Evolutionary conservation across 2,113 vertebrate species (phyloP).

Genomic region (Microcebus ravelobensis): DNA sequence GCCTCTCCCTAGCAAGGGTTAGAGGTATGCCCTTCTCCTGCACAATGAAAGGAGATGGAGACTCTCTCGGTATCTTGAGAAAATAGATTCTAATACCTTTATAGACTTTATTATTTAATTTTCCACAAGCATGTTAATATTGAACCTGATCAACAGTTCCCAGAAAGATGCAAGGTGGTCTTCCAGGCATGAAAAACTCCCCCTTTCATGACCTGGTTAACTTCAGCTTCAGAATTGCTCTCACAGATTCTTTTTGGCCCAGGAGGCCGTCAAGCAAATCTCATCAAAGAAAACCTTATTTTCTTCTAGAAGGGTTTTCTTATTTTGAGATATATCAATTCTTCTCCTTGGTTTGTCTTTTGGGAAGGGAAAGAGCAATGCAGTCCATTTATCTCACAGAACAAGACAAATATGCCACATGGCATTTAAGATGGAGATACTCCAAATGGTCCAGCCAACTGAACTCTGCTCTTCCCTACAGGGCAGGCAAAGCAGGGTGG

Average conservation of each 20-base stretch:
- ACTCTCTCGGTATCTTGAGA: not conserved
- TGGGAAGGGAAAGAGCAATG: not conserved
- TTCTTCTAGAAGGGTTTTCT: not conserved
- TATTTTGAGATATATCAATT: not conserved
- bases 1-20: too few relatives aligned
- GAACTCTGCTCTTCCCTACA: not conserved
- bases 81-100: not conserved
- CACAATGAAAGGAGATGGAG: not conserved
- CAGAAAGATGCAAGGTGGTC: not conserved
- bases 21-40: too few relatives aligned
- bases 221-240: not conserved
- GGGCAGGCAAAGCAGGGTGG: conserved; percentile 1
- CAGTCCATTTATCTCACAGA: not conserved
- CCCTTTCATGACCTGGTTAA: not conserved
- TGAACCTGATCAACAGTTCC: not conserved
- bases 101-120: not conserved
- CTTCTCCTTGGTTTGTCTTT: not conserved
- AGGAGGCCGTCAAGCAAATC: not conserved
- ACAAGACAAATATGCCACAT: not conserved
- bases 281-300: not conserved
- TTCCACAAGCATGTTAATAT: not conserved
- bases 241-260: not conserved
- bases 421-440: not conserved
- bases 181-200: not conserved
- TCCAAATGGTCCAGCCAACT: conserved; percentile 38